Evolutionary conservation across 2,113 vertebrate genomes (phyloP).

Genomic region (Corythornis vintsioides): DNA sequence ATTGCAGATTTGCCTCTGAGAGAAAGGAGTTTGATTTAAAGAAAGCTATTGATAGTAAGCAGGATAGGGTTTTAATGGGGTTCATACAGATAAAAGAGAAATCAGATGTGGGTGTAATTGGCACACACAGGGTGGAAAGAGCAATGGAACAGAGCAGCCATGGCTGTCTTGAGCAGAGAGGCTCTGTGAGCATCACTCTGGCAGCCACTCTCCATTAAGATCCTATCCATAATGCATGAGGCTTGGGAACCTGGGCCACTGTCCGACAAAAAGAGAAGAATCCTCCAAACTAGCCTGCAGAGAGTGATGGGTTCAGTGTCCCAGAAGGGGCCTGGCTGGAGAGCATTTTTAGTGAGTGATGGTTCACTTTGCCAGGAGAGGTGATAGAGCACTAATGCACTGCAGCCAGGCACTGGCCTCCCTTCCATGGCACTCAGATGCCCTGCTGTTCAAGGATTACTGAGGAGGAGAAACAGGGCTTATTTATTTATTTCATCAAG

Average conservation of each 20-base stretch:
- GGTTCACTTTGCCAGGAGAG: conserved; percentile 1
- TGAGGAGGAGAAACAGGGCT: neutral
- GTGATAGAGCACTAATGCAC: conserved; percentile 47
- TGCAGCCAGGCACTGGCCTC: neutral
- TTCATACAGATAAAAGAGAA: conserved; percentile 54
- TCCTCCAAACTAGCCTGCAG: conserved; percentile 28
- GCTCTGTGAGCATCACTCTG: neutral
- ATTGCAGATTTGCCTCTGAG: too few species aligned
- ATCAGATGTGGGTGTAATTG: conserved; percentile 64
- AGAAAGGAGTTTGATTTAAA: too few species aligned
- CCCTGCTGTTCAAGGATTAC: neutral
- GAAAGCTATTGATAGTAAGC: too few species aligned
- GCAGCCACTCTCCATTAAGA: conserved; percentile 62
- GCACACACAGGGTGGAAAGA: neutral
- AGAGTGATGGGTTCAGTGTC: neutral
- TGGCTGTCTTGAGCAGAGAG: neutral
- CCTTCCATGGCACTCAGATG: neutral
- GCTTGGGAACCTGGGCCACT: conserved; percentile 23
- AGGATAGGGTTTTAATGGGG: conserved; percentile 44
- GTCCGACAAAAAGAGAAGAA: conserved; percentile 41
- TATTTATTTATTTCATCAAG: neutral
- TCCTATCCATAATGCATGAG: conserved; percentile 61
- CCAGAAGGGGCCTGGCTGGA: conserved; percentile 11
- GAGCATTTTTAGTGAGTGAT: conserved; percentile 29
- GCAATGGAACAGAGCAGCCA: neutral